A percentile compares a stretch with the other conserved stretches of the same genome.
Conservation (phyloP, 2,113 vertebrate genomes). For the Herpailurus yagouaroundi region DNA sequence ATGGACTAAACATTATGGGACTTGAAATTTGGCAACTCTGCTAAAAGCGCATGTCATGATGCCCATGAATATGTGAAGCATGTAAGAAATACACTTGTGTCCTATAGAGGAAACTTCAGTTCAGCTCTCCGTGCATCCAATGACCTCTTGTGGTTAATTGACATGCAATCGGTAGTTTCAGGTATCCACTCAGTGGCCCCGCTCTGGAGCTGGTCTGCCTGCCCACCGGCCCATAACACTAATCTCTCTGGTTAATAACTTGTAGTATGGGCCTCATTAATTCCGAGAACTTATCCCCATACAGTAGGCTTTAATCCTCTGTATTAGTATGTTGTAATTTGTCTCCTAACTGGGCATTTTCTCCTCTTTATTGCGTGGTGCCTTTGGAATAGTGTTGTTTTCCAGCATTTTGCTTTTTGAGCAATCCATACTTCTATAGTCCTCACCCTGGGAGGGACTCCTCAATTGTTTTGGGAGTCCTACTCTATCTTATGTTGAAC, state of each 20-base stretch:
- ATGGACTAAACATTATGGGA: neutral
- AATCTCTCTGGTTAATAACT: slow-evolving; percentile 13
- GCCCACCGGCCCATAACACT: neutral
- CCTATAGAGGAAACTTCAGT: neutral
- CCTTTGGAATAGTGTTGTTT: neutral
- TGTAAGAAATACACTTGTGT: neutral
- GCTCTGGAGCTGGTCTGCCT: neutral
- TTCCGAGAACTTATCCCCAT: neutral
- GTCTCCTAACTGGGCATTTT: neutral
- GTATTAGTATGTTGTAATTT: neutral
- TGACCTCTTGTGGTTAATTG: neutral
- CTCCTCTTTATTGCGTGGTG: neutral
- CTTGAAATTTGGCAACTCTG: neutral
- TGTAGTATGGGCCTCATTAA: neutral
- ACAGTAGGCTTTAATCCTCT: neutral
- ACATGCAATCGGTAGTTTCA: neutral
- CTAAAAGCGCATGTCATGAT: neutral
- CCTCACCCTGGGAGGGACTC: neutral
- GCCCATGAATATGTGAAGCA: neutral
- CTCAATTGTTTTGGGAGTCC: neutral
- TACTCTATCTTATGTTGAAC: neutral
- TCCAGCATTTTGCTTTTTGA: neutral
- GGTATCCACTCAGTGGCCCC: fast-evolving
- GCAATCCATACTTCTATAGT: neutral
- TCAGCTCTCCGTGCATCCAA: fast-evolving